Conservation (phyloP, 1,140 invertebrate species). For the Bombus fervidus region DNA sequence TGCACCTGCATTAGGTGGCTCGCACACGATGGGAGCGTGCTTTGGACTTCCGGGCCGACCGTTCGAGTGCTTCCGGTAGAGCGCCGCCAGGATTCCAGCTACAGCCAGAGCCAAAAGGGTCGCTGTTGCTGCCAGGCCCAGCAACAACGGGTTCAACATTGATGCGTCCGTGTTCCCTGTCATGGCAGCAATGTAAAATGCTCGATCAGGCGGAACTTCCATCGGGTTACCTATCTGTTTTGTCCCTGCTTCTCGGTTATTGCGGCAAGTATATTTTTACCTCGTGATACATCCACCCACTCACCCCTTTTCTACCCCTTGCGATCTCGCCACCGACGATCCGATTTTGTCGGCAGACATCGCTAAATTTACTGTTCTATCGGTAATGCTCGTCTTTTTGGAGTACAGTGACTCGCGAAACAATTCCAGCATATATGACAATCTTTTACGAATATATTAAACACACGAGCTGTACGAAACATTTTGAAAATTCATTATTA, state of each 20-base stretch:
- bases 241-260: constrained; percentile 23
- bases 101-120: constrained; percentile 87
- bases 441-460: no score
- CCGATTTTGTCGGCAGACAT: constrained; percentile 8
- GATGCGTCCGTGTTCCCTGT: constrained; percentile 74
- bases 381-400: not conserved
- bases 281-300: not conserved
- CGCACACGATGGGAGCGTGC: constrained; percentile 85
- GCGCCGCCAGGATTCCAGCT: constrained; percentile 87
- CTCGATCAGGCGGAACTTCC: constrained; percentile 66
- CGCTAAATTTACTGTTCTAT: constrained; percentile 18
- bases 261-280: constrained; percentile 30
- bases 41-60: constrained; percentile 84
- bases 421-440: no score
- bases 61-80: constrained; percentile 85
- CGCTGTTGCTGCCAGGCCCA: constrained; percentile 88
- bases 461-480: no score
- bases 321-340: not conserved
- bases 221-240: constrained; percentile 52
- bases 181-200: constrained; percentile 62
- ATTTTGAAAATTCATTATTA: no score
- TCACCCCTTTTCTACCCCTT: no score
- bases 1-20: constrained; percentile 82
- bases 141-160: constrained; percentile 87
- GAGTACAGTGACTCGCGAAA: no score